Conservation (phyloP, 2,888 invertebrate genomes). For the Ectemnius lituratus region DNA sequence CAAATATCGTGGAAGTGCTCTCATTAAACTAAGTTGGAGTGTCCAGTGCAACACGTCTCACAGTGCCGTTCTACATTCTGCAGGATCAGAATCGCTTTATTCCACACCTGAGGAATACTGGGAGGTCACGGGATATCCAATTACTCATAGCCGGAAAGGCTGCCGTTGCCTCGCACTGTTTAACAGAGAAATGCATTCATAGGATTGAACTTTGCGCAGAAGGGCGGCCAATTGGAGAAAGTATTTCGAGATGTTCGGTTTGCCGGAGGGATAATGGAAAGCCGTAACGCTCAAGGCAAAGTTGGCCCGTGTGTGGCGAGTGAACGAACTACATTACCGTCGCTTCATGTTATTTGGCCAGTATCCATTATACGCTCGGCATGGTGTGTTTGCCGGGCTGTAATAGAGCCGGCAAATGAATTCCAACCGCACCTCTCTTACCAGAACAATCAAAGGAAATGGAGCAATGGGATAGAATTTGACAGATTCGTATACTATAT, state of each 20-base stretch:
- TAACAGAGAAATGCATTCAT: too few relatives aligned
- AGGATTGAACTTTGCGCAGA: too few relatives aligned
- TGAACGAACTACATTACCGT: too few relatives aligned
- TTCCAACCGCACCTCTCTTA: slow-evolving; percentile 37
- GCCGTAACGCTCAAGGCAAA: not conserved
- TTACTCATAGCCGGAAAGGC: slow-evolving; percentile 53
- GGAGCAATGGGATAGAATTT: slow-evolving; percentile 49
- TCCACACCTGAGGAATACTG: slow-evolving; percentile 33
- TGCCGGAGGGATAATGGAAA: not conserved
- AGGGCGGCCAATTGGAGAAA: too few relatives aligned
- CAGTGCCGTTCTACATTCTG: slow-evolving; percentile 30
- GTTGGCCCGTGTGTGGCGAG: slow-evolving; percentile 6
- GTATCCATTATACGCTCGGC: too few relatives aligned
- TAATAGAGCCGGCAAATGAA: slow-evolving; percentile 43
- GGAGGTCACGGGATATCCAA: slow-evolving; percentile 36
- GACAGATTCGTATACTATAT: slow-evolving; percentile 48
- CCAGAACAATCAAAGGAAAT: slow-evolving; percentile 55
- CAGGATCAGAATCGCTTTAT: slow-evolving; percentile 38
- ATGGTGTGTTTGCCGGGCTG: not conserved
- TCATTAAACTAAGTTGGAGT: slow-evolving; percentile 30
- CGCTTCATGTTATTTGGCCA: too few relatives aligned
- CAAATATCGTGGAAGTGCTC: too few relatives aligned
- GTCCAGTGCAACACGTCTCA: too few relatives aligned
- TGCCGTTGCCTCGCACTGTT: too few relatives aligned
- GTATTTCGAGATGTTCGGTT: not conserved